phyloP scores from a whole-genome alignment of 53 echinoderm and acorn worm species.

The Patiria pectinifera region DNA sequence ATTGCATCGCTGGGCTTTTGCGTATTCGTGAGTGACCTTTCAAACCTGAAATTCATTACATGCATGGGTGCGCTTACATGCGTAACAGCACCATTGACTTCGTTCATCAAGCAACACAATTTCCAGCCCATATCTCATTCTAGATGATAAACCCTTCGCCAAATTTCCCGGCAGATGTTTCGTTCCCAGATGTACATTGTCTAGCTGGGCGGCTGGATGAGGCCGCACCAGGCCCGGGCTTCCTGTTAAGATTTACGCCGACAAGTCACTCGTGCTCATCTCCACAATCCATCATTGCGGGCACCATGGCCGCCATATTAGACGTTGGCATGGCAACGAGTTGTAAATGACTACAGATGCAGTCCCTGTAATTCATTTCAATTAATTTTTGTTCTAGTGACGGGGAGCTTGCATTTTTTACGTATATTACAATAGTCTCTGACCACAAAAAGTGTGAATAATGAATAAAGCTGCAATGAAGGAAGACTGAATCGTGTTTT shows the following conservation, averaged over 20 bases:
- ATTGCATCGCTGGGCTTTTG: no score
- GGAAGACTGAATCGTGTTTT: no score
- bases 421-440: no score
- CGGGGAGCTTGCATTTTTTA: no score
- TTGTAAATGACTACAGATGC: background rate
- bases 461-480: no score
- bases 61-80: background rate
- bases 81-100: background rate
- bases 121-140: background rate
- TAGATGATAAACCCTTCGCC: background rate
- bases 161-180: background rate
- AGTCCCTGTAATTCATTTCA: background rate
- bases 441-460: no score
- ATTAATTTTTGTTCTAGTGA: no score
- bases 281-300: background rate
- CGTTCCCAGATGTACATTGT: background rate
- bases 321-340: conserved; percentile 19
- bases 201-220: background rate
- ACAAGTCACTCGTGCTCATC: background rate
- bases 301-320: conserved; percentile 4
- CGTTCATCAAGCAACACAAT: background rate
- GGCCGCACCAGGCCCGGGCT: background rate
- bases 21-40: background rate
- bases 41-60: background rate
- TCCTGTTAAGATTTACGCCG: background rate